Evolutionary conservation across 2,113 vertebrate genomes (phyloP), one percentile per base, ranked within the genome.

Genomic region (Physeter macrocephalus): DNA sequence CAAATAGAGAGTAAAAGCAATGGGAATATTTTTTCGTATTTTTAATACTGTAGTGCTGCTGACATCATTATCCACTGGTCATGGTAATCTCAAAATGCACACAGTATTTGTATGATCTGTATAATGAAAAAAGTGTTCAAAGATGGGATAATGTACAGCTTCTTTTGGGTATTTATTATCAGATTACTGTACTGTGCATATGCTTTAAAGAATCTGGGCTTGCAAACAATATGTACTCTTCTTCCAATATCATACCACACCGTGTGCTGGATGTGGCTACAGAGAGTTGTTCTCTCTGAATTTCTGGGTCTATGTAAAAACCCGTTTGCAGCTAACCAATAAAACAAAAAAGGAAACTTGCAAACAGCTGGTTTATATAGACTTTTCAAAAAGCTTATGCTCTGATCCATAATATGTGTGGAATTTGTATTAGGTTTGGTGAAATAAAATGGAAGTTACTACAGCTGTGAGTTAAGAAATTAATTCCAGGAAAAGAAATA

Each of bases 131-230:
- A 95, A 57, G 27, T 96, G 64, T 86, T 96, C 90, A 95, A 96
- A 96, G 90, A 96, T 61, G 57, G 94, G 88, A 93, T 89, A 96
- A 95, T 49, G 25, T 89, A 93, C 21, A 78, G n/a, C 71, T 95
- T 93, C 59, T 0, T 96, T 96, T 97, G 67, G 83, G 36, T 87
- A 86, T 85, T 95, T 96, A 96, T 95, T 96, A 83, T 97, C 39
- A 66, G 89, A 95, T 94, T 96, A 90, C 78, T 13, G 21, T 86
- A 96, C 90, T 82, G 83, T 93, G 41, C 69, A 94, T 97, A 49
- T 96, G 29, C 59, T 91, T 77, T 92, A 97, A 95, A 96, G 94
- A 97, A 95, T 97, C 86, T 89, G 86, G 93, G 95, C 85, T 96
- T 86, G 90, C 97, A 93, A 93, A 95, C 43, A 96, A 87, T 95